Base-by-base conservation (phyloP, 2,113 vertebrate species). In the Nothoprocta perdicaria region DNA sequence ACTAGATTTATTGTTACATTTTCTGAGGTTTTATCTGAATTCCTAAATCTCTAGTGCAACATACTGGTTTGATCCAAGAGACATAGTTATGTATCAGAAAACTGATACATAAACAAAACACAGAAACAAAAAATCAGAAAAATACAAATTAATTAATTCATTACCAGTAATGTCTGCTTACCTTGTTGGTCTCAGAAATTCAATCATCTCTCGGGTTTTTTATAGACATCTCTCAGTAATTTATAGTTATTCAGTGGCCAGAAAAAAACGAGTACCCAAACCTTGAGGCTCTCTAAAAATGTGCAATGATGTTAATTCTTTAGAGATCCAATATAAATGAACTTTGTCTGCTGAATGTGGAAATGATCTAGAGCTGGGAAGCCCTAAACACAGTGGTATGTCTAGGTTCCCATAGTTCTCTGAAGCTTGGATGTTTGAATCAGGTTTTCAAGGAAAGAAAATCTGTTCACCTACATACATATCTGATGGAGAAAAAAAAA, bases 21-120 rank as follows among this genome's bases (percentile, higher is more conserved):
- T 17, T 53, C 24, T 58, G 79, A 94, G 45, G 4, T 61, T 89
- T 80, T 58, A 9, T 81, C 62, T 82, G 31, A 21, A n/a, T 96
- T 91, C 9, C 41, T 94, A 72, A 84, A 75, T 92, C 67, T 94
- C 50, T 95, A 50, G 63, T 90, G n/a, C 29, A 67, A 89, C 35
- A 90, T 89, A 86, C 19, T 74, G 8, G 9, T 95, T 95, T 91
- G 41, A 93, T 95, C 76, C 19, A 81, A 80, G 50, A 90, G n/a
- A 72, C 33, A 84, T 33, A 89, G 93, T 13, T 60, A 63, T 40
- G 68, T 18, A 58, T 77, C n/a, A 81, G 77, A 95, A 69, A 94
- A 84, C 35, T 38, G 35, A 38, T 38, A 38, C 35, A 38, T 38
- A 38, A 38, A 38, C 35, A 38, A 38, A 38, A 38, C 35, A 38